A percentile compares a stretch with the other conserved stretches of the same genome.
These are phyloP conservation scores for Drosophila athabasca DNA, from an alignment of 1,140 invertebrate species.

Conservation along the genomic window DNA sequence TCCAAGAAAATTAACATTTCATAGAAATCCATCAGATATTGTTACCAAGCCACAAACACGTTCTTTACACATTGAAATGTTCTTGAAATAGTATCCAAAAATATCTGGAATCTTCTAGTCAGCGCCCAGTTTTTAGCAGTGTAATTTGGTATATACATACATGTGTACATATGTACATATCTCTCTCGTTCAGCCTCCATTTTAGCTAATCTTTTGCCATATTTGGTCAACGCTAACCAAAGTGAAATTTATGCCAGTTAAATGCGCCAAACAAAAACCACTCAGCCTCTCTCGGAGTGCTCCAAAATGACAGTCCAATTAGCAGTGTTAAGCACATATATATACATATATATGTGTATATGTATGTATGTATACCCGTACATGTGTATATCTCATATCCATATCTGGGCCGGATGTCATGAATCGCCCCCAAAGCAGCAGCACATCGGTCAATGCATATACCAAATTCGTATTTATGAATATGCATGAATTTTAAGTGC, in stretches of 20 bases:
- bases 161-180: too few relatives aligned
- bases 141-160: slow-evolving; percentile 15
- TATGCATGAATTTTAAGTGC: slow-evolving; percentile 70
- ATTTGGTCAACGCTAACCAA: slow-evolving; percentile 48
- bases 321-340: slow-evolving; percentile 64
- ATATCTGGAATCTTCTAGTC: slow-evolving; percentile 42
- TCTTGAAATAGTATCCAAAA: not conserved
- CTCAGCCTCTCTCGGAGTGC: slow-evolving; percentile 20
- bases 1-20: too few relatives aligned
- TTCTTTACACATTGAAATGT: not conserved
- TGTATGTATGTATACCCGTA: not conserved
- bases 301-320: slow-evolving; percentile 79
- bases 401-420: slow-evolving; percentile 75
- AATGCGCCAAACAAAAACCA: slow-evolving; percentile 62
- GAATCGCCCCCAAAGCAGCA: slow-evolving; percentile 47
- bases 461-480: too few relatives aligned
- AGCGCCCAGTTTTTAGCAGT: slow-evolving; percentile 40
- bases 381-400: slow-evolving; percentile 40
- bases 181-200: not conserved
- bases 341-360: slow-evolving; percentile 23
- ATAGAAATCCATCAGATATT: not conserved
- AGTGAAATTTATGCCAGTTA: slow-evolving; percentile 76
- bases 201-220: slow-evolving; percentile 7
- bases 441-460: slow-evolving; percentile 24
- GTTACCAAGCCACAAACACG: not conserved